Evolutionary conservation across 2,113 vertebrate genomes (phyloP), one percentile per base, ranked within the genome.

Genomic region (Serinus canaria): DNA sequence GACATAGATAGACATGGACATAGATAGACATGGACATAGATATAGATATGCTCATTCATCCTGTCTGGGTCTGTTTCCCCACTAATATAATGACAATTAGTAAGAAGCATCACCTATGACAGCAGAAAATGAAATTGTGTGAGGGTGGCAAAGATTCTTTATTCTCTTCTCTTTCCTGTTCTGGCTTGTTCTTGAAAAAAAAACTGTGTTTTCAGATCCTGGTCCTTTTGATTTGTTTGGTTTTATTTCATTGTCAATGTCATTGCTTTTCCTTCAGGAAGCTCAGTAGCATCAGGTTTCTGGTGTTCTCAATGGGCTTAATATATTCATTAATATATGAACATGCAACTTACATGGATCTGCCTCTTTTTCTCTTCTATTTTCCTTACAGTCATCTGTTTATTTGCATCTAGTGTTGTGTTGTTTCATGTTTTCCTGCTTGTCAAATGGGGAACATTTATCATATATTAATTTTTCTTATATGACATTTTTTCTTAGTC

Each of bases 281-380:
- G 5, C 22, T 74, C n/a, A 15, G 22, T 24, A 52, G 21, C 0
- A 0, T 6, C 24, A 82, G 52, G 19, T 74, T 75, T 75, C 52
- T 90, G 17, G 11, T 88, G 15, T 39, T 79, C 22, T 47, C n/a
- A 49, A 5, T 27, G 37, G 75, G 28, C 6, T 27, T 35, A 55
- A 35, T 17, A 22, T 64, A 63, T 88, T 53, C 5, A 27, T 88
- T 41, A 6, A 30, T 63, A 35, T 67, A 20, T 59, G 39, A 74
- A 35, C 33, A 37, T 17, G 22, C 8, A 75, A 31, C 17, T 64
- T 70, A 2, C 19, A 12, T 60, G 22, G 60, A 74, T 18, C 50
- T 58, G 12, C 43, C 20, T 67, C 49, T 85, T 88, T 21, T 23
- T 49, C 46, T 52, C 17, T 19, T 22, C 1, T 53, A 13, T 58